Evolutionary conservation across 2,797 vertebrate species (phyloP), one percentile per base, ranked within the genome.

Genomic region (Huso huso): DNA sequence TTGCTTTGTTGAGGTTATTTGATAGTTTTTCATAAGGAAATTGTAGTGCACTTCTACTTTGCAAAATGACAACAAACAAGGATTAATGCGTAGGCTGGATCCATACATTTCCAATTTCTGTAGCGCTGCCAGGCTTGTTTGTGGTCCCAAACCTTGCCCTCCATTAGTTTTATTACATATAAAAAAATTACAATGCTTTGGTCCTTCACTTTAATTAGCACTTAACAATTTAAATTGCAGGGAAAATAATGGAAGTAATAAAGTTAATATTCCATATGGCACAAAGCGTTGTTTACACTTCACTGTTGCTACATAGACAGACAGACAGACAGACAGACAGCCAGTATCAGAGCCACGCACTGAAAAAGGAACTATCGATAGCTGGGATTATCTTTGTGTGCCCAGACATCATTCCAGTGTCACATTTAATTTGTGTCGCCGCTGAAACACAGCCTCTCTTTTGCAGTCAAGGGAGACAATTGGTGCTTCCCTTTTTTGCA

Each of bases 361-460:
- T 52, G 15, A 64, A 59, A 62, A 62, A 37, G 61, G 37, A 62
- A 62, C 57, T 64, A 66, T 65, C 65, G 60, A 71, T 64, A 66
- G 61, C 69, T 64, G 48, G 68, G 67, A 67, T 75, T 75, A 74
- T 76, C 69, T 73, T 69, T 80, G 67, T 76, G 71, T 73, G 67
- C 74, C 73, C 53, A 66, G 59, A 63, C 72, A 74, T 81, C 79
- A 70, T 72, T 75, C 69, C 61, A 64, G 69, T 76, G 73, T 76
- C 73, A 77, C 74, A 76, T 76, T 80, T 76, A 78, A 80, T 83
- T 78, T 78, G 69, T 72, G 67, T 73, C 68, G 50, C 70, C 70
- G 67, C 71, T 71, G 62, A 78, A 65, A 71, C 66, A 69, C 70
- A 71, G 69, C 68, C 70, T 75, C 76, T 74, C 64, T 52, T 23